Percentiles rank a stretch among this genome's conserved stretches.
These are phyloP conservation scores for Cephalopholis sonnerati DNA, from an alignment of 2,113 vertebrate genomes.

Conservation along the genomic window DNA sequence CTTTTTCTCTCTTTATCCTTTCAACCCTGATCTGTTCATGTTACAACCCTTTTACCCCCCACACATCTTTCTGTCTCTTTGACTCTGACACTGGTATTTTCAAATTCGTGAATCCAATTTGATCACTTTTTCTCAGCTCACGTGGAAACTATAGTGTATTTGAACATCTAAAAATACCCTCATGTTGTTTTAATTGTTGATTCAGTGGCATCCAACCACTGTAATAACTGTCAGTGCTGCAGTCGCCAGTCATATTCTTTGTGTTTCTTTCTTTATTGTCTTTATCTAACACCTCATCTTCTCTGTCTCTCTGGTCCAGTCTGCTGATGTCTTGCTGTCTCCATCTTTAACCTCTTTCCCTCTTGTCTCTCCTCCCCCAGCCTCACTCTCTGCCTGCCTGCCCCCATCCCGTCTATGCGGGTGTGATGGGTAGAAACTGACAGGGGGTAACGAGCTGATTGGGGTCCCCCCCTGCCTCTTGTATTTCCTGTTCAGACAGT, in stretches of 20 bases:
- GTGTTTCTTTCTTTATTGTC: background rate
- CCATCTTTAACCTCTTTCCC: conserved; percentile 27
- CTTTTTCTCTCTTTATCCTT: too few relatives aligned
- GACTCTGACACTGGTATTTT: background rate
- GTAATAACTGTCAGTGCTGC: background rate
- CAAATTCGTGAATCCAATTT: background rate
- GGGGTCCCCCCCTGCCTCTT: conserved; percentile 21
- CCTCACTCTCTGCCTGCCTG: conserved; percentile 12
- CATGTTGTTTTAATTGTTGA: background rate
- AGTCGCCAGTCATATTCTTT: background rate
- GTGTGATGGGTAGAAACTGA: conserved; percentile 51
- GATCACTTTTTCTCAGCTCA: background rate
- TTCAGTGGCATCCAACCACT: background rate
- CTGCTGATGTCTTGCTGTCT: conserved; percentile 21
- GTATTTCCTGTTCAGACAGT: conserved; percentile 22
- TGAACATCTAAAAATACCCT: background rate
- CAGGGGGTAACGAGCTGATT: conserved; percentile 45
- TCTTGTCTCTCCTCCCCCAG: background rate
- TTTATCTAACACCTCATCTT: background rate
- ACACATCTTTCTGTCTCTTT: background rate
- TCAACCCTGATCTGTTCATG: too few relatives aligned
- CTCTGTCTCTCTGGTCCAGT: conserved; percentile 1
- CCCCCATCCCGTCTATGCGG: conserved; percentile 36
- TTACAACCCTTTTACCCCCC: too few relatives aligned
- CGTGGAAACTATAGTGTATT: background rate